Evolutionary conservation across 2,113 vertebrate species (phyloP).

Genomic region (Paratilapia polleni): DNA sequence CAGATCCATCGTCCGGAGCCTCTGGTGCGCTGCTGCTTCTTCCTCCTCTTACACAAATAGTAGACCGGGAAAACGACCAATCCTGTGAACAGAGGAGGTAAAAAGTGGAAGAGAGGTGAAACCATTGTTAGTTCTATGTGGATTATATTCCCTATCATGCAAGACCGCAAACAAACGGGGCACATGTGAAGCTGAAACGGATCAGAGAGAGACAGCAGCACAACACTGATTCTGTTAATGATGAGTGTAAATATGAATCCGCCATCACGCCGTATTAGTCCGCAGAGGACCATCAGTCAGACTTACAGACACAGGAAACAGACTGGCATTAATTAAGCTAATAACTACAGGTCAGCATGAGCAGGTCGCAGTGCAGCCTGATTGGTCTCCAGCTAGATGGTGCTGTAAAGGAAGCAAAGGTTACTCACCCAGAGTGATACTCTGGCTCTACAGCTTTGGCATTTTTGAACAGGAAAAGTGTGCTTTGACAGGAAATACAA

Average conservation of each 20-base stretch:
- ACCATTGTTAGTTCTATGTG: background rate
- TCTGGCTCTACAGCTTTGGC: background rate
- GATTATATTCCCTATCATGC: background rate
- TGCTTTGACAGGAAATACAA: background rate
- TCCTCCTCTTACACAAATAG: conserved; percentile 96
- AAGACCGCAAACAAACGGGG: background rate
- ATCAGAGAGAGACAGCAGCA: background rate
- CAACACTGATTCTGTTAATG: conserved; percentile 26
- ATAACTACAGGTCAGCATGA: conserved; percentile 35
- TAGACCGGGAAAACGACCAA: conserved; percentile 94
- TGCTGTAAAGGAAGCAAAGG: background rate
- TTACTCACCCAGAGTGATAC: background rate
- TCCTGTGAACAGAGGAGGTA: conserved; percentile 75
- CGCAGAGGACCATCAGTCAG: conserved; percentile 39
- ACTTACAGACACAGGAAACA: conserved; percentile 32
- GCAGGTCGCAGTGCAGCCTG: conserved; percentile 16
- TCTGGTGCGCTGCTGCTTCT: conserved; percentile 91
- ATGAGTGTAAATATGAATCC: conserved; percentile 47
- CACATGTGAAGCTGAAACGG: conserved; percentile 16
- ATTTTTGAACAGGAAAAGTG: background rate
- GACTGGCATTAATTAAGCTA: conserved; percentile 56
- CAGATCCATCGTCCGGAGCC: conserved; percentile 77
- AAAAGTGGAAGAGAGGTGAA: background rate
- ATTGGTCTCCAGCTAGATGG: conserved; percentile 21
- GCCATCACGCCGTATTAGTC: conserved; percentile 26